These are phyloP conservation scores for Andrena trimmerana DNA, from an alignment of 2,888 invertebrate species.

Conservation along the genomic window DNA sequence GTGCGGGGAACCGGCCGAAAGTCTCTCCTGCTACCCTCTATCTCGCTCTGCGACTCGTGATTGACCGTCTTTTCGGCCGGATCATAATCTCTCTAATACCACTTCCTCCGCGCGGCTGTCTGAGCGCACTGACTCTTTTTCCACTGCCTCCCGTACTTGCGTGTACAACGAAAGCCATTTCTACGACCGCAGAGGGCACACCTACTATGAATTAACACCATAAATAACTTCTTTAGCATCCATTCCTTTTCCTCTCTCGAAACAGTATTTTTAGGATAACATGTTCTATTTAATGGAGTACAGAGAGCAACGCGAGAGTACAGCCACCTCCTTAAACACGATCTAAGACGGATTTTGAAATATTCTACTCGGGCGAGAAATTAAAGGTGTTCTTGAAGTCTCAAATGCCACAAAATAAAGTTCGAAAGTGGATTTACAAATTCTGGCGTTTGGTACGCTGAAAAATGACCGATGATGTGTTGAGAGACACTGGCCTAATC, in stretches of 20 bases:
- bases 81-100: slow-evolving; percentile 38
- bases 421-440: neutral
- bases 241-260: slow-evolving; percentile 5
- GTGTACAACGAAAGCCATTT: neutral
- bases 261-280: slow-evolving; percentile 9
- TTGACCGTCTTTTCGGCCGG: slow-evolving; percentile 46
- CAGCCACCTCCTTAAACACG: too few species aligned
- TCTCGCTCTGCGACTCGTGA: slow-evolving; percentile 35
- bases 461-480: slow-evolving; percentile 5
- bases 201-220: slow-evolving; percentile 25
- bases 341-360: too few species aligned
- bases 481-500: slow-evolving; percentile 80
- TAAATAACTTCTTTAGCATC: slow-evolving; percentile 3
- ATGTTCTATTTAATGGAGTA: neutral
- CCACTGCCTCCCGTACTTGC: slow-evolving; percentile 14
- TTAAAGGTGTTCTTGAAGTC: too few species aligned
- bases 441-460: neutral
- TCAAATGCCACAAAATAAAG: neutral
- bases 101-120: slow-evolving; percentile 8
- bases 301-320: neutral
- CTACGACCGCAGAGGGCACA: neutral
- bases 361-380: too few species aligned
- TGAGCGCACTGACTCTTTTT: slow-evolving; percentile 10
- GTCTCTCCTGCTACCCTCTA: slow-evolving; percentile 17
- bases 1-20: slow-evolving; percentile 25